phyloP scores from a whole-genome alignment of 2,113 vertebrate species.

The Sporophila hypoxantha region DNA sequence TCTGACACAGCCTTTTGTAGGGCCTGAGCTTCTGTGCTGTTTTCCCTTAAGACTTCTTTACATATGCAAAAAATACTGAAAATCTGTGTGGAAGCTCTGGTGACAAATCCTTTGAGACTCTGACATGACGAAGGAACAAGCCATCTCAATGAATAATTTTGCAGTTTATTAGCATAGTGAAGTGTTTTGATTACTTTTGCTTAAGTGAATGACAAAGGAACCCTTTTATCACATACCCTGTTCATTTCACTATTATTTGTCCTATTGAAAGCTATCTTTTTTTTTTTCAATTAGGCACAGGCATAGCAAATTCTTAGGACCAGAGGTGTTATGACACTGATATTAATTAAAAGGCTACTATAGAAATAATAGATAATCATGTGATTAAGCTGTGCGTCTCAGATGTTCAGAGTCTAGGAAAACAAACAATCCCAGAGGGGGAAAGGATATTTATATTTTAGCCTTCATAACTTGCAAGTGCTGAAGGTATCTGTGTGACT shows the following conservation, averaged over 20 bases:
- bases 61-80: background rate
- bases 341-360: background rate
- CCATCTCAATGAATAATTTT: slow-evolving; percentile 49
- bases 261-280: background rate
- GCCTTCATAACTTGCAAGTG: background rate
- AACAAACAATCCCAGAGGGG: background rate
- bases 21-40: background rate
- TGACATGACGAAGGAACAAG: slow-evolving; percentile 32
- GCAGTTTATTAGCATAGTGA: slow-evolving; percentile 47
- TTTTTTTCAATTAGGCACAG: background rate
- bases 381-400: background rate
- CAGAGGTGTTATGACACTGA: background rate
- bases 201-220: slow-evolving; percentile 12
- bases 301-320: background rate
- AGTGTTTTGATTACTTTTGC: slow-evolving; percentile 41
- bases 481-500: background rate
- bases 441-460: background rate
- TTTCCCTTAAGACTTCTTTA: slow-evolving; percentile 22
- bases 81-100: background rate
- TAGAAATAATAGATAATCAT: background rate
- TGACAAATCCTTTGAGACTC: slow-evolving; percentile 52
- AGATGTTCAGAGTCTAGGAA: background rate
- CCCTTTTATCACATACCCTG: background rate
- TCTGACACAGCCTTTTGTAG: background rate
- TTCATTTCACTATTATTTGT: slow-evolving; percentile 1